Percentiles rank a stretch among this genome's conserved stretches.
Evolutionary conservation across 2,113 vertebrate genomes (phyloP).

Genomic region (Leucosticte australis): DNA sequence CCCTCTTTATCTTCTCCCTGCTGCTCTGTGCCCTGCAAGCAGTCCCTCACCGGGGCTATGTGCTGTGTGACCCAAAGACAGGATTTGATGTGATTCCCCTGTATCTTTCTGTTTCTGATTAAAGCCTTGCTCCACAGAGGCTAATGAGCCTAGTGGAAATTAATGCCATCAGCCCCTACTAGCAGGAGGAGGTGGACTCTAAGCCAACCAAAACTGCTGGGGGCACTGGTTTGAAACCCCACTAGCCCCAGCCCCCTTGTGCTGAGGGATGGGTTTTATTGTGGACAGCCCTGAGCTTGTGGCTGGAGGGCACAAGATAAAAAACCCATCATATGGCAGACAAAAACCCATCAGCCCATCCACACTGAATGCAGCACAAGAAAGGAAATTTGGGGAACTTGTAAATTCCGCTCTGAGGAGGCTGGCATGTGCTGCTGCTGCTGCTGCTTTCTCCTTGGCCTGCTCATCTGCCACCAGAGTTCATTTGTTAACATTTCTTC

Average conservation of each 20-base stretch:
- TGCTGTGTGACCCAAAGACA: background rate
- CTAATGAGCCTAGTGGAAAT: background rate
- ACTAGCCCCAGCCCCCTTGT: background rate
- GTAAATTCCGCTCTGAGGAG: background rate
- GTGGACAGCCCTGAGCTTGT: background rate
- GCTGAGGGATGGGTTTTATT: background rate
- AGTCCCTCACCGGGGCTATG: background rate
- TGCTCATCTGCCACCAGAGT: background rate
- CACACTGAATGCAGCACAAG: fast-evolving
- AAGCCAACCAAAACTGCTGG: background rate
- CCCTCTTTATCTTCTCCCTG: background rate
- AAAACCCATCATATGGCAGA: background rate
- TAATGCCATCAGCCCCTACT: background rate
- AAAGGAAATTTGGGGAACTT: background rate
- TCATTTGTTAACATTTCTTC: background rate
- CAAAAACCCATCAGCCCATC: fast-evolving
- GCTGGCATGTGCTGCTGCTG: fast-evolving
- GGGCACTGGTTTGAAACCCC: background rate
- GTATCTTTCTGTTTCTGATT: background rate
- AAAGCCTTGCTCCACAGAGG: background rate
- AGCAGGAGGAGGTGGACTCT: background rate
- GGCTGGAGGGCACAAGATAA: background rate
- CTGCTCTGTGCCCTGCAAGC: background rate
- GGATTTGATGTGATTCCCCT: background rate
- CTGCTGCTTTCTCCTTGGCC: background rate